phyloP scores from a whole-genome alignment of 2,797 vertebrate species.

The Labeo calbasu region DNA sequence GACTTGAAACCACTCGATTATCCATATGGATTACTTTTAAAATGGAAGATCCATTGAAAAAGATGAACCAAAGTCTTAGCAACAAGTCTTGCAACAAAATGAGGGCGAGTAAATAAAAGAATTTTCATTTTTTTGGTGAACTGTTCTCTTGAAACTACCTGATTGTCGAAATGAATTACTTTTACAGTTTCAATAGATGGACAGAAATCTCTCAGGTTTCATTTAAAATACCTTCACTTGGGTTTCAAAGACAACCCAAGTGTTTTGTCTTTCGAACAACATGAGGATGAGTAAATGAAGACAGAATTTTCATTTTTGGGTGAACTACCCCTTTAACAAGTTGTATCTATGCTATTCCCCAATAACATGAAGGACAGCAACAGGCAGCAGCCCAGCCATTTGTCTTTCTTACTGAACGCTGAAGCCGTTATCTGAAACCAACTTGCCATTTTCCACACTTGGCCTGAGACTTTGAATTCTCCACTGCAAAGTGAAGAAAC shows the following conservation, averaged over 20 bases:
- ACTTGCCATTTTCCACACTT: slow-evolving; percentile 57
- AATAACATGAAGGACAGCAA: slow-evolving; percentile 54
- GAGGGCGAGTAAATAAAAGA: too few species aligned
- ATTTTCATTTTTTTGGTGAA: too few species aligned
- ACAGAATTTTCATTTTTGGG: not conserved
- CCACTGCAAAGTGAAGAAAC: slow-evolving; percentile 24
- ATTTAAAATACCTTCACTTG: not conserved
- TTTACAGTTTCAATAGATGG: not conserved
- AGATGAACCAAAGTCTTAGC: not conserved
- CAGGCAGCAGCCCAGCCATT: slow-evolving; percentile 62
- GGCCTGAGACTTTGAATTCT: slow-evolving; percentile 39
- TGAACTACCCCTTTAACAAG: not conserved
- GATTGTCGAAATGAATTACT: too few species aligned
- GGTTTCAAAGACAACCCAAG: not conserved
- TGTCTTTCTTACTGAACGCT: slow-evolving; percentile 41
- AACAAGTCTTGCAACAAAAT: not conserved
- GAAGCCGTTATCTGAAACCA: slow-evolving; percentile 57
- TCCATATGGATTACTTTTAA: not conserved
- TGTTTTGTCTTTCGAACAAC: not conserved
- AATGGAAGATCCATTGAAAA: too few species aligned
- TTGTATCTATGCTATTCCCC: not conserved
- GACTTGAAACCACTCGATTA: not conserved
- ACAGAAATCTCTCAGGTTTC: not conserved
- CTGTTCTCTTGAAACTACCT: too few species aligned
- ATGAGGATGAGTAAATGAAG: not conserved